Percentiles rank a stretch among this genome's conserved stretches.
Conservation (phyloP, 2,113 vertebrate genomes). For the Anseranas semipalmata region DNA sequence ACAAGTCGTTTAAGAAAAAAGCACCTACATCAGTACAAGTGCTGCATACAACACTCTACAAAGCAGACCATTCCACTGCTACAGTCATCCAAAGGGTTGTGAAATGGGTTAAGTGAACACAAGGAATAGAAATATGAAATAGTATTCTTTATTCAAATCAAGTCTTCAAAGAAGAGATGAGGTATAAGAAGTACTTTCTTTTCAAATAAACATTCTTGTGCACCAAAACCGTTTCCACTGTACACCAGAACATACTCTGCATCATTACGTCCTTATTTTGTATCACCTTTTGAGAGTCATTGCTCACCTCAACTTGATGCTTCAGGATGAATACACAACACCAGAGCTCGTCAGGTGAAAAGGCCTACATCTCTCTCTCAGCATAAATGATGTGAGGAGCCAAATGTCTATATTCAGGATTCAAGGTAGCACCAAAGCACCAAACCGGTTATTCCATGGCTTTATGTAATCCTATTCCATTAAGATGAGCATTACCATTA, state of each 20-base stretch:
- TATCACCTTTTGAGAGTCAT: neutral
- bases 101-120: neutral
- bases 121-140: neutral
- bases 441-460: neutral
- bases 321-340: neutral
- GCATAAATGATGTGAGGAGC: neutral
- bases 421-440: neutral
- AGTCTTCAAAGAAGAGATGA: neutral
- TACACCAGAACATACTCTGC: neutral
- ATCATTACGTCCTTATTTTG: neutral
- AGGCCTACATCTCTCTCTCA: rapidly evolving
- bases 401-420: neutral
- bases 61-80: neutral
- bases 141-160: neutral
- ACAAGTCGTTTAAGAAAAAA: slow-evolving; percentile 69
- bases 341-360: rapidly evolving
- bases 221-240: neutral
- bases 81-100: neutral
- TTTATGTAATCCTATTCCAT: neutral
- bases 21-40: slow-evolving; percentile 44
- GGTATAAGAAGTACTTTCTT: neutral
- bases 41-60: slow-evolving; percentile 7
- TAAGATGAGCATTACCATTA: neutral
- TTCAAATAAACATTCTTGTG: neutral
- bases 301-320: neutral